Conservation (phyloP, 2,113 vertebrate species). For the Cathartes aura region DNA sequence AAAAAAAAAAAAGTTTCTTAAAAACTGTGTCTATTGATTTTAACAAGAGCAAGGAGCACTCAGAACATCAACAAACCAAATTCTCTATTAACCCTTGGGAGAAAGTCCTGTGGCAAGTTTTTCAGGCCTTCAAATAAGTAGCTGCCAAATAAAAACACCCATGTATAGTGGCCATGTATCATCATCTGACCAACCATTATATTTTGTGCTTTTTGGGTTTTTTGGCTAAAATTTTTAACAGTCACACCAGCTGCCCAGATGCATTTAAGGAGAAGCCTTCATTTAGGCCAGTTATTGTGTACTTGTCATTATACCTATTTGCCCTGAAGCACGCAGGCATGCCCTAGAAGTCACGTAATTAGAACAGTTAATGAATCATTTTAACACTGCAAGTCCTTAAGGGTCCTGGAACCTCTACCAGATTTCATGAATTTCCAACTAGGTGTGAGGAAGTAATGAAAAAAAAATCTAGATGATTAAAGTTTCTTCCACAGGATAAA, state of each 20-base stretch:
- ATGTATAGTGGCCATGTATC: too few species aligned
- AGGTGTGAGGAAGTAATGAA: not conserved
- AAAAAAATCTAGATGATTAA: not conserved
- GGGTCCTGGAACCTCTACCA: not conserved
- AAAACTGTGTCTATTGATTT: not conserved
- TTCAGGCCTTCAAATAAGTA: not conserved
- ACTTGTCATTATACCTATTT: not conserved
- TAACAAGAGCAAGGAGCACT: not conserved
- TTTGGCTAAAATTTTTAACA: not conserved
- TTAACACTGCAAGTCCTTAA: not conserved
- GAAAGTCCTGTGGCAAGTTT: not conserved
- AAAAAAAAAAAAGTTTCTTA: not conserved
- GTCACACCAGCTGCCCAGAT: not conserved
- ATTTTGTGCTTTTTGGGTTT: not conserved
- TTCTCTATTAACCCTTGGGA: not conserved
- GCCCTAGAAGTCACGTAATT: not conserved
- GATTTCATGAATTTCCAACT: conserved; percentile 8
- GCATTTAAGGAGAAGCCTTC: not conserved
- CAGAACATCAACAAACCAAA: not conserved
- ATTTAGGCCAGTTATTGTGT: not conserved
- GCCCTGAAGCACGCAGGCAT: not conserved
- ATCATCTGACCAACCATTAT: not conserved
- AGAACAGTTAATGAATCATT: conserved; percentile 44
- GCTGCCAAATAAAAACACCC: not conserved
- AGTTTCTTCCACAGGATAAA: not conserved